Conservation (phyloP, 1,140 invertebrate species). For the Bombus affinis region DNA sequence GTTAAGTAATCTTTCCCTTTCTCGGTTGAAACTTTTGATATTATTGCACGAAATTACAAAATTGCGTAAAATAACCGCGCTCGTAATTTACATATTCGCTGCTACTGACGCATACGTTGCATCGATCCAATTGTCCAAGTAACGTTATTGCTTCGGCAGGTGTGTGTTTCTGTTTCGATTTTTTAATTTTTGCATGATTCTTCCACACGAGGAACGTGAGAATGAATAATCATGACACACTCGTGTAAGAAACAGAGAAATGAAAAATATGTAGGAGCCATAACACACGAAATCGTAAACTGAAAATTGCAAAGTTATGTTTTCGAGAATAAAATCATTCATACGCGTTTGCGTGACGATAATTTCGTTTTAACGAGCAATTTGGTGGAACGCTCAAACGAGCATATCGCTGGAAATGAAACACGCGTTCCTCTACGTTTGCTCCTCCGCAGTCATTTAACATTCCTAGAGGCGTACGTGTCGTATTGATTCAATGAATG, state of each 20-base stretch:
- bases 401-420: slow-evolving; percentile 12
- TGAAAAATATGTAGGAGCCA: neutral
- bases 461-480: slow-evolving; percentile 61
- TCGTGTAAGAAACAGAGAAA: neutral
- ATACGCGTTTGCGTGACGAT: neutral
- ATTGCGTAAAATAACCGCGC: too few relatives aligned
- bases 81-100: too few relatives aligned
- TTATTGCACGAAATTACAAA: too few relatives aligned
- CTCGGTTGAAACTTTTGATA: too few relatives aligned
- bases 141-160: too few relatives aligned
- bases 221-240: neutral
- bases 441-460: slow-evolving; percentile 43
- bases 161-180: too few relatives aligned
- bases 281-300: neutral
- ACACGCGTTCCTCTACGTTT: slow-evolving; percentile 25
- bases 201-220: neutral
- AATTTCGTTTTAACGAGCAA: slow-evolving; percentile 29
- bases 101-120: too few relatives aligned
- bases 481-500: slow-evolving; percentile 58
- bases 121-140: too few relatives aligned
- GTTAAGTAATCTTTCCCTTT: too few relatives aligned
- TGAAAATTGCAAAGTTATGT: neutral
- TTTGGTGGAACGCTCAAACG: slow-evolving; percentile 10
- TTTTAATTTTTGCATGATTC: neutral
- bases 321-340: neutral